These are phyloP conservation scores for Pantala flavescens DNA, from an alignment of 1,140 invertebrate genomes.

Conservation along the genomic window DNA sequence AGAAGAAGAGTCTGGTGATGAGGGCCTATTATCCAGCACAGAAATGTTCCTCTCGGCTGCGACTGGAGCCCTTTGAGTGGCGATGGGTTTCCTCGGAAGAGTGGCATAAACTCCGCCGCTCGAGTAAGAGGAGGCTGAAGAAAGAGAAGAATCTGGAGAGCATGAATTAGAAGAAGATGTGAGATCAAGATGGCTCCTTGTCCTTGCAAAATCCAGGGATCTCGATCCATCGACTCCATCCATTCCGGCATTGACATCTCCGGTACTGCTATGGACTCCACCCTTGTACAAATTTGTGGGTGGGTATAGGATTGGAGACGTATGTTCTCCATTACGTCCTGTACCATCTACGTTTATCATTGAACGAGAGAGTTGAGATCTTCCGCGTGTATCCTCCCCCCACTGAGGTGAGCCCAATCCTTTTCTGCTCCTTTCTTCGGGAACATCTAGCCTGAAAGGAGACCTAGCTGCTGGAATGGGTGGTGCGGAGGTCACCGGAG, in stretches of 20 bases:
- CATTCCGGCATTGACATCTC: constrained; percentile 24
- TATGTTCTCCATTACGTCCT: constrained; percentile 3
- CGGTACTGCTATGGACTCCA: constrained; percentile 22
- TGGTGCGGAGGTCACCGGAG: constrained; percentile 20
- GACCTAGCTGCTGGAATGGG: neutral
- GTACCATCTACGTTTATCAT: constrained; percentile 18
- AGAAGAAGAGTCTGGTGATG: constrained; percentile 14
- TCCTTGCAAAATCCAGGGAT: constrained; percentile 27
- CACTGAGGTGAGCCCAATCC: neutral
- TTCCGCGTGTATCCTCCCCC: neutral
- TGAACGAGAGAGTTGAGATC: constrained; percentile 18
- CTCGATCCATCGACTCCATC: constrained; percentile 20
- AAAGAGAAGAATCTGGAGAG: constrained; percentile 30
- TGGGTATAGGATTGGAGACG: neutral
- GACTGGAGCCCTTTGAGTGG: constrained; percentile 13
- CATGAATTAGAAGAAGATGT: constrained; percentile 23
- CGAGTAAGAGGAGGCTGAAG: constrained; percentile 25
- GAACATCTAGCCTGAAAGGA: neutral
- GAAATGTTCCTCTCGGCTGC: neutral
- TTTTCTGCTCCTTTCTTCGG: neutral
- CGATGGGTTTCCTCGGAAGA: constrained; percentile 23
- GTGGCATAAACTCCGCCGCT: constrained; percentile 22
- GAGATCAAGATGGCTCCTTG: constrained; percentile 34
- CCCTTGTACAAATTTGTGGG: constrained; percentile 18
- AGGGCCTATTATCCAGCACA: neutral